These are phyloP conservation scores for Amniataba percoides DNA, from an alignment of 2,797 vertebrate genomes.

Conservation along the genomic window DNA sequence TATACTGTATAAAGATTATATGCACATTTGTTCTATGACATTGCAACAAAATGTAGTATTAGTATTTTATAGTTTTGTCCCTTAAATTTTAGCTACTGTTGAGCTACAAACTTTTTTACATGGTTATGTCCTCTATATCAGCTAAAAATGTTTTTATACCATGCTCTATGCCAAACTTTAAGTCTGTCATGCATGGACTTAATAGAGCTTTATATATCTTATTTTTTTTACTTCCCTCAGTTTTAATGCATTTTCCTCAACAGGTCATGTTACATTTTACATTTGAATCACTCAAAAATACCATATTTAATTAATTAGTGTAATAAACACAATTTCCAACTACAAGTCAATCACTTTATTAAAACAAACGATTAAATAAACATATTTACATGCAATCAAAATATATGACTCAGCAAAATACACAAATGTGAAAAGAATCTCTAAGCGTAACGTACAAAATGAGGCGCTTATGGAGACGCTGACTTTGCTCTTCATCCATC, in stretches of 20 bases:
- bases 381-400: constrained; percentile 83
- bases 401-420: constrained; percentile 53
- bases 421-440: constrained; percentile 50
- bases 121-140: constrained; percentile 1
- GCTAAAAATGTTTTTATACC: not conserved
- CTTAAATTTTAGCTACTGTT: not conserved
- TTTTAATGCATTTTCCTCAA: not conserved
- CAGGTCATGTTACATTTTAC: not conserved
- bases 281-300: not conserved
- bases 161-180: too few relatives aligned
- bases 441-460: constrained; percentile 60
- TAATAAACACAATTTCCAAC: constrained; percentile 1
- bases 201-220: too few relatives aligned
- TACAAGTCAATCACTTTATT: constrained; percentile 76
- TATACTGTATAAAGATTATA: not conserved
- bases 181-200: not conserved
- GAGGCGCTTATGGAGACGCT: constrained; percentile 43
- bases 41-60: not conserved
- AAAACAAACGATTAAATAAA: constrained; percentile 84
- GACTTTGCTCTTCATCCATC: constrained; percentile 21
- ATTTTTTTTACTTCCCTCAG: not conserved
- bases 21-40: not conserved
- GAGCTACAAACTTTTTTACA: not conserved
- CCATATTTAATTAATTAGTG: not conserved
- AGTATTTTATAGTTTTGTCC: not conserved